Evolutionary conservation across 1,140 invertebrate genomes (phyloP), one percentile per base, ranked within the genome.

Genomic region (Pseudomyrmex flavicornis): DNA sequence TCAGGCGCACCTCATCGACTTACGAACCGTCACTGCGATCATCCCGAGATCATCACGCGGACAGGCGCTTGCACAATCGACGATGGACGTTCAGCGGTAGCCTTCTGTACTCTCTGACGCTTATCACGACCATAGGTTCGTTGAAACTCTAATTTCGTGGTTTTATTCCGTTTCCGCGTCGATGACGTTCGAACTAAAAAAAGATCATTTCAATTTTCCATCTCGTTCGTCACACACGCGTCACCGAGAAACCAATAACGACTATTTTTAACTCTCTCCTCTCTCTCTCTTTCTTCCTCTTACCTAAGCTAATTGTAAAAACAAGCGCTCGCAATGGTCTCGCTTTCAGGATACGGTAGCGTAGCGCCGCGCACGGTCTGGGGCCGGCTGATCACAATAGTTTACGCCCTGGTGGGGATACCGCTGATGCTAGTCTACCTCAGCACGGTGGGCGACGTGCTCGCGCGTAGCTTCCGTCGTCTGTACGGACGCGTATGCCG

Each of bases 101-200:
- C 86, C 98, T 99, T 93, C 96, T 99, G 15, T 99, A 99, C 94
- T 98, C 98, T 17, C 95, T 99, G 63, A 99, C 98, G 44, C 96
- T 99, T 63, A 99, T 99, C 86, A 99, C 98, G 3, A 99, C 98
- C 68, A 99, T 99, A 89, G 98, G 98, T 99, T 26, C 2, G 66
- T 69, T 35, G 35, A 35, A 35, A 35, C 35, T 35, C 35, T 35
- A 35, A 7, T 35, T 35, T 35, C 0, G 35, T 35, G 35, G 35
- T 35, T 35, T 35, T 35, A 35, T 35, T 35, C 35, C 35, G 35
- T 35, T 35, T 35, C 35, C 35, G 35, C 35, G 35, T 22, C 7
- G 3, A 35, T 35, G 35, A 35, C 44, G 65, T 61, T 61, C 17
- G 17, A 61, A 17, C 15, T 9, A n/a, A 8, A 3, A 9, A 52